A percentile compares a stretch with the other conserved stretches of the same genome.
Evolutionary conservation across 2,113 vertebrate genomes (phyloP).

Genomic region (Nestor notabilis): DNA sequence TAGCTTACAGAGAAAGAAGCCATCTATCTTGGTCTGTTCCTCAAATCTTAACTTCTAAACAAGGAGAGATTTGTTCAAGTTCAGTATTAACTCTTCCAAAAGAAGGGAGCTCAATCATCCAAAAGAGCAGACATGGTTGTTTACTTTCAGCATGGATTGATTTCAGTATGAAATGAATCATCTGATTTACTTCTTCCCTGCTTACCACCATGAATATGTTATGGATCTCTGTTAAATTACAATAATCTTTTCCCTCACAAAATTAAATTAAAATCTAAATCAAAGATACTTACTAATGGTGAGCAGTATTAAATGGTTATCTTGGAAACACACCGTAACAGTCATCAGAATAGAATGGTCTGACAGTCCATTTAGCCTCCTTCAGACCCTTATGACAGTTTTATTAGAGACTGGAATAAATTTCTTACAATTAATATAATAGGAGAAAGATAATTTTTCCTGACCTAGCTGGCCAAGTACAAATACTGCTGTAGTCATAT

Average conservation of each 20-base stretch:
- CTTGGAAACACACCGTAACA: neutral
- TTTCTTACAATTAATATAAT: neutral
- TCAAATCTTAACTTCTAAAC: slow-evolving; percentile 54
- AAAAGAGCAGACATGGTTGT: neutral
- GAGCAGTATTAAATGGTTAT: neutral
- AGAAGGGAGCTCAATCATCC: neutral
- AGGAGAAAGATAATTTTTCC: neutral
- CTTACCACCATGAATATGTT: neutral
- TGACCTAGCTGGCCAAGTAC: neutral
- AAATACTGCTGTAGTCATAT: neutral
- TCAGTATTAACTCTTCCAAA: slow-evolving; percentile 10
- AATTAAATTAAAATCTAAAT: slow-evolving; percentile 1
- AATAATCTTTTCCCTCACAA: neutral
- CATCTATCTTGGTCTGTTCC: slow-evolving; percentile 18
- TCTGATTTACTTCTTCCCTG: neutral
- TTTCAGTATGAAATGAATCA: slow-evolving; percentile 34
- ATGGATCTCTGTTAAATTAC: neutral
- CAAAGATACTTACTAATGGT: neutral
- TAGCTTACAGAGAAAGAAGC: slow-evolving; percentile 32
- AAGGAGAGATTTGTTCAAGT: slow-evolving; percentile 17
- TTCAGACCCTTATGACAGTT: neutral
- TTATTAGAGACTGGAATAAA: neutral
- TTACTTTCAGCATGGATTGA: neutral
- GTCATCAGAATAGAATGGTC: neutral
- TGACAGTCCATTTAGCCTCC: neutral